A percentile compares a stretch with the other conserved stretches of the same genome.
Evolutionary conservation across 2,113 vertebrate species (phyloP).

Genomic region (Falco punctatus): DNA sequence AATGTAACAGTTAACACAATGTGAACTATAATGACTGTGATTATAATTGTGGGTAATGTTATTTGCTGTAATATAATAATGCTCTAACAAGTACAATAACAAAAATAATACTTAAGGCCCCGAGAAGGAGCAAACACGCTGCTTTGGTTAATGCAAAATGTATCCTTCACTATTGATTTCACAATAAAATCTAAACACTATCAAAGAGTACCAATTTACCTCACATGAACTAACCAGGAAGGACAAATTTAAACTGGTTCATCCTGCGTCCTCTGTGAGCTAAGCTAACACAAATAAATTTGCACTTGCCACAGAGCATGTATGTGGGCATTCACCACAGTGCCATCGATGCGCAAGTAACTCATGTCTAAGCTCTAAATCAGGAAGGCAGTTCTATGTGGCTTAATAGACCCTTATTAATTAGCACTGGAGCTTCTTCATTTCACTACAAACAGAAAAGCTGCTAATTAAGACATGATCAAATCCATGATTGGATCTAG

Average conservation of each 20-base stretch:
- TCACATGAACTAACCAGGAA: conserved; percentile 1
- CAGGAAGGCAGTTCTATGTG: background rate
- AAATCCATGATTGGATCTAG: background rate
- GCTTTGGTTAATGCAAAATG: background rate
- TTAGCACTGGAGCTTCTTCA: background rate
- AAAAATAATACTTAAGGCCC: background rate
- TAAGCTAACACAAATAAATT: background rate
- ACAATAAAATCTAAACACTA: background rate
- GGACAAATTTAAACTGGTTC: background rate
- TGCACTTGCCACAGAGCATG: background rate
- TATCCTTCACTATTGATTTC: background rate
- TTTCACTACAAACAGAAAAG: background rate
- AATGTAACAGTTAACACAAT: background rate
- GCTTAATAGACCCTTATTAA: background rate
- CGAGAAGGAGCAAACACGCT: background rate
- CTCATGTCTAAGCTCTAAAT: background rate
- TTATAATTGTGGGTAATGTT: background rate
- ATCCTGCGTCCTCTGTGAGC: background rate
- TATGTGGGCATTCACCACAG: background rate
- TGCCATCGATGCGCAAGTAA: background rate
- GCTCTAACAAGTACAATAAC: conserved; percentile 2
- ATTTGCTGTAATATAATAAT: background rate
- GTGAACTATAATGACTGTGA: background rate
- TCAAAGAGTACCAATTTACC: background rate
- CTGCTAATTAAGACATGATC: background rate